A percentile compares a stretch with the other conserved stretches of the same genome.
phyloP scores from a whole-genome alignment of 1,140 invertebrate species.

The Aphis gossypii region DNA sequence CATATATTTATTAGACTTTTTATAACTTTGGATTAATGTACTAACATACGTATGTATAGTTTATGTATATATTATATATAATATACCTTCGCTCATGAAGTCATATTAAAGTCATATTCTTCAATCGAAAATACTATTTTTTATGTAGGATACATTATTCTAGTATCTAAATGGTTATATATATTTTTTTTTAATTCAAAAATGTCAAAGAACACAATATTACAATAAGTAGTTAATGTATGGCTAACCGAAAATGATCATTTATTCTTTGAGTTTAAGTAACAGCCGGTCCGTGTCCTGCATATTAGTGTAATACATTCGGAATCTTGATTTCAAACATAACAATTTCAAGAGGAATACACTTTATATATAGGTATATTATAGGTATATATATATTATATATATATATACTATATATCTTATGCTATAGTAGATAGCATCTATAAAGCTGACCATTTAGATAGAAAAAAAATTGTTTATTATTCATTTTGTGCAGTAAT shows the following conservation, averaged over 20 bases:
- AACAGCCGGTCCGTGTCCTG: background rate
- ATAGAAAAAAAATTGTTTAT: background rate
- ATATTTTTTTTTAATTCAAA: too few species aligned
- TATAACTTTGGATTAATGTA: too few species aligned
- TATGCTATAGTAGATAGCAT: background rate
- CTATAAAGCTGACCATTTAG: background rate
- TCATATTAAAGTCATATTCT: too few species aligned
- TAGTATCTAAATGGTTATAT: too few species aligned
- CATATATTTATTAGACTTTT: too few species aligned
- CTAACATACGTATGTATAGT: too few species aligned
- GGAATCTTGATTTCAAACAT: background rate
- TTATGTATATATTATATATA: too few species aligned
- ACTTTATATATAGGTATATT: background rate
- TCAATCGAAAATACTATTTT: too few species aligned
- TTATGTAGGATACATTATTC: too few species aligned
- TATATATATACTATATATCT: background rate
- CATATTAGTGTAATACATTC: slow-evolving; percentile 36
- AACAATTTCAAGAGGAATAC: background rate
- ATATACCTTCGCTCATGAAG: too few species aligned
- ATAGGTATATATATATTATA: too few species aligned
- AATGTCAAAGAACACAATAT: background rate
- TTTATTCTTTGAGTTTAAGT: background rate
- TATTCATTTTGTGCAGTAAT: background rate
- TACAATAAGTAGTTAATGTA: background rate
- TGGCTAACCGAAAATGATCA: background rate